Percentiles rank a stretch among this genome's conserved stretches.
Evolutionary conservation across 2,797 vertebrate genomes (phyloP).

Genomic region (Argentina silus): DNA sequence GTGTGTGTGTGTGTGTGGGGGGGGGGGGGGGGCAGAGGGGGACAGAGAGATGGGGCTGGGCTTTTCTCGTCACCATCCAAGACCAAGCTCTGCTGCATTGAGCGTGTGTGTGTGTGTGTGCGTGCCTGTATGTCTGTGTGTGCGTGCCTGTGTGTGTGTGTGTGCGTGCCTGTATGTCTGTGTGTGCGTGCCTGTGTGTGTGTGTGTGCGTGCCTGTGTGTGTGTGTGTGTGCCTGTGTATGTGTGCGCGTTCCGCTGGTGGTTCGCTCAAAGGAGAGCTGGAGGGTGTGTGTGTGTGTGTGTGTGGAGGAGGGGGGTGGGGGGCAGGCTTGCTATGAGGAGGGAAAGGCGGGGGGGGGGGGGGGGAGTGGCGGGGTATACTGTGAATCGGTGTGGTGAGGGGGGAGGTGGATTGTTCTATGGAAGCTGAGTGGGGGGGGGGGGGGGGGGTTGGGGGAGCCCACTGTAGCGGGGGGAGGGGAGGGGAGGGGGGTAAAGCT

Average conservation of each 20-base stretch:
- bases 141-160: too few species aligned
- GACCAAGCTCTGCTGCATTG: conserved; percentile 14
- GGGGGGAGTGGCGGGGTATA: too few species aligned
- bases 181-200: too few species aligned
- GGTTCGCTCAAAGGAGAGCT: too few species aligned
- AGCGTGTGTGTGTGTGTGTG: neutral
- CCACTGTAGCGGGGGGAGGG: conserved; percentile 63
- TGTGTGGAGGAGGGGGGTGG: conserved; percentile 37
- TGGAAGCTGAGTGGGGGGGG: conserved; percentile 51
- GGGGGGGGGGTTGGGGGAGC: conserved; percentile 57
- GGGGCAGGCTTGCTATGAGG: conserved; percentile 49
- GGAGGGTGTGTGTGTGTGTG: too few species aligned
- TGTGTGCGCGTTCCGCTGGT: too few species aligned
- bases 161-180: too few species aligned
- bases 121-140: neutral
- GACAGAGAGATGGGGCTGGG: too few species aligned
- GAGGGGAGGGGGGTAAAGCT: conserved; percentile 37
- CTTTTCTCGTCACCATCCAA: neutral
- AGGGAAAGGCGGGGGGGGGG: conserved; percentile 63
- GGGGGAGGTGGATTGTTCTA: conserved; percentile 69
- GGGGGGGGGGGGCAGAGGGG: too few species aligned
- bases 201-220: conserved; percentile 1
- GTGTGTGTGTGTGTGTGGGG: too few species aligned
- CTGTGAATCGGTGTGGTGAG: conserved; percentile 41
- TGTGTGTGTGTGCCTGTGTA: conserved; percentile 12